Conservation (phyloP, 2,113 vertebrate species). For the Zosterops pallidus region DNA sequence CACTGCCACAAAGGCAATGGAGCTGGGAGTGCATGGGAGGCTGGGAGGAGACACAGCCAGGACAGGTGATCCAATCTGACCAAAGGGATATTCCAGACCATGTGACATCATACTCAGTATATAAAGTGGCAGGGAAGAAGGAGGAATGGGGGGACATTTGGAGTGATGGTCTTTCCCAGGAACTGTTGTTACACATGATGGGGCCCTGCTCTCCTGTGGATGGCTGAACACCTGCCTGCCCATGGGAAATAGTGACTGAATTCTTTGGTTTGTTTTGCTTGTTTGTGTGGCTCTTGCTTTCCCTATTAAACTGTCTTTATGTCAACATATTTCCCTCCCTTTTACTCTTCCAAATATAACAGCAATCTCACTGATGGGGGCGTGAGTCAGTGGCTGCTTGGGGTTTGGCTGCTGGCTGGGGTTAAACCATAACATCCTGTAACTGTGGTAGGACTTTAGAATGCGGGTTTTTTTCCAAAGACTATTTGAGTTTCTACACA, state of each 20-base stretch:
- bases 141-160: rapidly evolving
- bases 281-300: neutral
- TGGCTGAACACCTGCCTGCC: neutral
- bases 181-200: rapidly evolving
- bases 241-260: neutral
- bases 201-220: neutral
- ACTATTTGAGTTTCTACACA: neutral
- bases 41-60: neutral
- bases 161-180: neutral
- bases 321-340: neutral
- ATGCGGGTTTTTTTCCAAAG: neutral
- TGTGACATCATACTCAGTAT: no score
- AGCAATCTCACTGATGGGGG: neutral
- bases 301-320: neutral
- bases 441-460: neutral
- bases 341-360: neutral
- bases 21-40: neutral
- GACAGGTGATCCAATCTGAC: neutral
- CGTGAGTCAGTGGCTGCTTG: neutral
- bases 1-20: neutral
- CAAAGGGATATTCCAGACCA: neutral
- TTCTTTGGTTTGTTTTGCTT: neutral
- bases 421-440: neutral
- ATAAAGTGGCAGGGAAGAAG: rapidly evolving
- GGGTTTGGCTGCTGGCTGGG: neutral